These are phyloP conservation scores for Endomychus coccineus DNA, from an alignment of 2,888 invertebrate genomes.

Conservation along the genomic window DNA sequence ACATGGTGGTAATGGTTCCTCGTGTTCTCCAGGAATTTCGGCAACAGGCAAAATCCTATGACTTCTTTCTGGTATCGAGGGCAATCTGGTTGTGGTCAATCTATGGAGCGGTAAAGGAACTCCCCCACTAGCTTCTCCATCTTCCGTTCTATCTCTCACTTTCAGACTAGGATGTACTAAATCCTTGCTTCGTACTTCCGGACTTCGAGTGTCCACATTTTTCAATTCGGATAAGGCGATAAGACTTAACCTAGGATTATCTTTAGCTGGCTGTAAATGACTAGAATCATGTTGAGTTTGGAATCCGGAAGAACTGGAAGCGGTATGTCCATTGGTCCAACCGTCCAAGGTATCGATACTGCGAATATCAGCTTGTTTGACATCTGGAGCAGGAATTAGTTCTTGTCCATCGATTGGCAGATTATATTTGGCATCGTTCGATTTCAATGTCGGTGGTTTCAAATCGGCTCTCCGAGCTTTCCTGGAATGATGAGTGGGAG, in stretches of 20 bases:
- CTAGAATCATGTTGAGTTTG: constrained; percentile 16
- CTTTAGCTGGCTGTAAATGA: constrained; percentile 19
- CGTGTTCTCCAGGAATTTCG: constrained; percentile 53
- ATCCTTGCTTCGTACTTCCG: constrained; percentile 33
- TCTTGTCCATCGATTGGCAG: constrained; percentile 33
- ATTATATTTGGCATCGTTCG: constrained; percentile 16
- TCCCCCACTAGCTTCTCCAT: constrained; percentile 44
- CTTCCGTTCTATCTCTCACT: constrained; percentile 28
- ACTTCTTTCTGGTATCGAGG: constrained; percentile 73
- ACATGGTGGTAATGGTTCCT: constrained; percentile 84
- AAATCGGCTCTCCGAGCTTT: constrained; percentile 50
- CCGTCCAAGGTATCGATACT: constrained; percentile 35
- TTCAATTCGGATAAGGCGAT: constrained; percentile 52
- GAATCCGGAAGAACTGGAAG: constrained; percentile 15
- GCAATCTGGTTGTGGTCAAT: constrained; percentile 66
- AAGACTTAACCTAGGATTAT: constrained; percentile 48
- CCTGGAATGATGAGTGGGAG: constrained; percentile 78
- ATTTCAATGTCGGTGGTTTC: constrained; percentile 47
- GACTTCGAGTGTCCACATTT: constrained; percentile 46
- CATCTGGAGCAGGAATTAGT: constrained; percentile 39
- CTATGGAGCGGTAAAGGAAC: constrained; percentile 57
- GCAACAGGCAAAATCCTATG: constrained; percentile 38
- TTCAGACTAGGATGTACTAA: constrained; percentile 27
- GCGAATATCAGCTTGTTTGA: constrained; percentile 41
- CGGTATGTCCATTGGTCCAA: constrained; percentile 23